These are phyloP conservation scores for Lepidocolaptes lacrymiger DNA, from an alignment of 2,797 vertebrate genomes.

Conservation along the genomic window DNA sequence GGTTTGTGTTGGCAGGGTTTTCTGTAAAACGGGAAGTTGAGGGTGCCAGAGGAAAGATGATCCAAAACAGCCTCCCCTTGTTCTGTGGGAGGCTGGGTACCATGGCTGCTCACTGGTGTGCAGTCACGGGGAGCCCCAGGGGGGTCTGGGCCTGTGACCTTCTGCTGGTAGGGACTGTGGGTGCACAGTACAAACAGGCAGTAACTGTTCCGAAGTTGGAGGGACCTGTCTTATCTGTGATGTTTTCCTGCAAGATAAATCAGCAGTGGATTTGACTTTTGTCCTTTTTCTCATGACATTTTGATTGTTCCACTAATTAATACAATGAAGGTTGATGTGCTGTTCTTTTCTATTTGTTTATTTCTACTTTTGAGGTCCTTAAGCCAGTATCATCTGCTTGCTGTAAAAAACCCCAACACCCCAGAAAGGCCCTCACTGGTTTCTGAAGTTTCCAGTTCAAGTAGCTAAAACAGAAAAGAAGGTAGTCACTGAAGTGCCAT, in stretches of 20 bases:
- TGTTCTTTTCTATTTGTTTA: neutral
- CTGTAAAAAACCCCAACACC: neutral
- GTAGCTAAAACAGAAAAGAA: neutral
- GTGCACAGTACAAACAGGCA: fast-evolving
- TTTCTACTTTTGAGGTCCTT: neutral
- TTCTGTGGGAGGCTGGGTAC: neutral
- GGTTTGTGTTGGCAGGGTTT: neutral
- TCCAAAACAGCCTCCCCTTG: neutral
- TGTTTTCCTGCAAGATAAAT: neutral
- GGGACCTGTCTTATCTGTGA: neutral
- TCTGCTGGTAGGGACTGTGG: neutral
- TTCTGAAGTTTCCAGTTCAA: neutral
- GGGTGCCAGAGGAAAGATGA: neutral
- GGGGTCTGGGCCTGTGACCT: neutral
- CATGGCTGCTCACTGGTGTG: neutral
- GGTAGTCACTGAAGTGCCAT: neutral
- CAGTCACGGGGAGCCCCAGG: fast-evolving
- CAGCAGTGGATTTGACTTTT: neutral
- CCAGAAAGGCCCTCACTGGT: fast-evolving
- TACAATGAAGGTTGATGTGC: neutral
- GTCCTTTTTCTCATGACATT: neutral
- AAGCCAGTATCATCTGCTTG: neutral
- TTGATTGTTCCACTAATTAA: neutral
- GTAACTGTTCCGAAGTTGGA: neutral
- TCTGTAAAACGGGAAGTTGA: neutral